A percentile compares a stretch with the other conserved stretches of the same genome.
Conservation (phyloP, 2,888 invertebrate genomes). For the Caenorhabditis virilis region DNA sequence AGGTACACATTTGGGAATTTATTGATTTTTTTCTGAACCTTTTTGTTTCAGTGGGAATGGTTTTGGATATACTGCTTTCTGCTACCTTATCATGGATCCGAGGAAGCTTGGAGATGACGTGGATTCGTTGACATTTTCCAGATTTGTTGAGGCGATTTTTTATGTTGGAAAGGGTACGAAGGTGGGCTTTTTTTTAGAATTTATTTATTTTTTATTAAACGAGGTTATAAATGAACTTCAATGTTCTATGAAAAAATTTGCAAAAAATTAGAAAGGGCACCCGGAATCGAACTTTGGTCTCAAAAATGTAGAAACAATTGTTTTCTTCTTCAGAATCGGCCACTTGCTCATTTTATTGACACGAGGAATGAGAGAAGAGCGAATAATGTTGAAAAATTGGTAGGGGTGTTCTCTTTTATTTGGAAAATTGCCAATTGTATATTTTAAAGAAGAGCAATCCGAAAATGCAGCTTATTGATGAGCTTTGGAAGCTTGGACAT, state of each 20-base stretch:
- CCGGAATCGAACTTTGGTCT: no score
- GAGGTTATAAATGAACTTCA: not conserved
- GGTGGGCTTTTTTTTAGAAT: no score
- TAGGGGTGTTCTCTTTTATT: not conserved
- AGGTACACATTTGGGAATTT: conserved; percentile 1
- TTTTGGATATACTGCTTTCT: conserved; percentile 47
- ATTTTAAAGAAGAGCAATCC: conserved; percentile 25
- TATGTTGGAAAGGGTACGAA: conserved; percentile 89
- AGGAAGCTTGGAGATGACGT: conserved; percentile 25
- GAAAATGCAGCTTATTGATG: conserved; percentile 36
- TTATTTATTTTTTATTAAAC: no score
- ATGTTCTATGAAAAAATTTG: not conserved
- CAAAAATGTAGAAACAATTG: no score
- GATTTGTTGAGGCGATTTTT: conserved; percentile 85
- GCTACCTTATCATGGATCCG: conserved; percentile 62
- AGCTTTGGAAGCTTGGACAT: conserved; percentile 41
- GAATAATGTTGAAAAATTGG: conserved; percentile 25
- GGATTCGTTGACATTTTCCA: conserved; percentile 74
- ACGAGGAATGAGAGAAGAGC: conserved; percentile 74
- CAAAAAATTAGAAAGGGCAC: no score
- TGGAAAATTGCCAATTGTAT: not conserved
- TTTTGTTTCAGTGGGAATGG: conserved; percentile 14
- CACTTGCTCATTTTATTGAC: conserved; percentile 88
- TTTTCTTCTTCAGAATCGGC: conserved; percentile 75
- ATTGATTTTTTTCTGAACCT: not conserved